Evolutionary conservation across 2,113 vertebrate genomes (phyloP).

Genomic region (Orthochromis indermauri): DNA sequence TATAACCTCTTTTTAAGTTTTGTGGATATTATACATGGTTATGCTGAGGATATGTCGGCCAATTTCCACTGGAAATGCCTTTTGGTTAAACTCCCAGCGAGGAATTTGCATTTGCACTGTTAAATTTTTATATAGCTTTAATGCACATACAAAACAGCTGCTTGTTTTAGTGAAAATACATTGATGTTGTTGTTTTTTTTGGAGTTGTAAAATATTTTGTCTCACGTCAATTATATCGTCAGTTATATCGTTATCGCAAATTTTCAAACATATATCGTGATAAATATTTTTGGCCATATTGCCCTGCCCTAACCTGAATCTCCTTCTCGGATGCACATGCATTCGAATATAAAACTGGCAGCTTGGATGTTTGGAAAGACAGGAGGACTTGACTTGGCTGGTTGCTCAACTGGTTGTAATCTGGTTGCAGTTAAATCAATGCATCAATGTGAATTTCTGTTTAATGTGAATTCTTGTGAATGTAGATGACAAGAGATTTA

Average conservation of each 20-base stretch:
- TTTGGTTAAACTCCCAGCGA: neutral
- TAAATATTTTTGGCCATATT: neutral
- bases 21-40: neutral
- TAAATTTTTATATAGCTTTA: neutral
- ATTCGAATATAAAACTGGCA: neutral
- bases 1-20: neutral
- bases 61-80: neutral
- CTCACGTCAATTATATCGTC: neutral
- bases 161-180: neutral
- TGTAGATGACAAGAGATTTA: neutral
- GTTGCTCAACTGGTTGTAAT: neutral
- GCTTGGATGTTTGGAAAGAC: neutral
- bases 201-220: neutral
- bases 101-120: neutral
- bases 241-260: neutral
- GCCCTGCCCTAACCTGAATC: neutral
- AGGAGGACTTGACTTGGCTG: neutral
- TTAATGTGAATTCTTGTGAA: neutral
- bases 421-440: neutral
- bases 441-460: neutral
- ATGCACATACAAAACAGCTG: rapidly evolving
- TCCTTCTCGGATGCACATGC: neutral
- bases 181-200: neutral
- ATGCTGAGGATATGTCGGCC: neutral
- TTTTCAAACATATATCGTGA: neutral